Conservation (phyloP, 2,113 vertebrate species). For the Phylloscopus trochiloides region DNA sequence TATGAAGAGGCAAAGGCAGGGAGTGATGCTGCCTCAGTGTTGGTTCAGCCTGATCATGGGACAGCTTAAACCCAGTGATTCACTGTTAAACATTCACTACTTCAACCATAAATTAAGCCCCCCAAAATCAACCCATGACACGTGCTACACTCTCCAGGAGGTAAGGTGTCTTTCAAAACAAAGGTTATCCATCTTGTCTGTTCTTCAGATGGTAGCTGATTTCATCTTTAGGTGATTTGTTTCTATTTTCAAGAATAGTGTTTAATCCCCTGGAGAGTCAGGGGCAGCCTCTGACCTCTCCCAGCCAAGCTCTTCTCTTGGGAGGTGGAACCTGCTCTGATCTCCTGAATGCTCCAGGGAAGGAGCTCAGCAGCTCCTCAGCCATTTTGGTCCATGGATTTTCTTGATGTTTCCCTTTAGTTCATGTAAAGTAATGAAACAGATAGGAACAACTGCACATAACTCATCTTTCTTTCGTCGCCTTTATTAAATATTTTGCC, state of each 20-base stretch:
- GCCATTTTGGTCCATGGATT: neutral
- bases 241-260: neutral
- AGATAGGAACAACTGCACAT: neutral
- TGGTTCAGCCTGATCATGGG: neutral
- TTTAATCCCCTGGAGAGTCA: neutral
- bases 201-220: neutral
- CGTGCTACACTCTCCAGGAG: neutral
- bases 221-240: neutral
- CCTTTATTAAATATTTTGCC: neutral
- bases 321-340: neutral
- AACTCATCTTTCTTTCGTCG: neutral
- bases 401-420: neutral
- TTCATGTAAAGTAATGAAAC: neutral
- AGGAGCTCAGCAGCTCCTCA: neutral
- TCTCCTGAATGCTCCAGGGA: neutral
- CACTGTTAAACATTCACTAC: neutral
- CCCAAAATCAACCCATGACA: neutral
- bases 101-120: neutral
- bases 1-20: neutral
- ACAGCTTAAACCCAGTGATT: neutral
- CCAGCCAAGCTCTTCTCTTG: accelerated
- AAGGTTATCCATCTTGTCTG: neutral
- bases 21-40: neutral
- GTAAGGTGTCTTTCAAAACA: neutral
- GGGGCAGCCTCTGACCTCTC: neutral